Base-by-base conservation (phyloP, 2,113 vertebrate genomes). In the Poecile atricapillus region DNA sequence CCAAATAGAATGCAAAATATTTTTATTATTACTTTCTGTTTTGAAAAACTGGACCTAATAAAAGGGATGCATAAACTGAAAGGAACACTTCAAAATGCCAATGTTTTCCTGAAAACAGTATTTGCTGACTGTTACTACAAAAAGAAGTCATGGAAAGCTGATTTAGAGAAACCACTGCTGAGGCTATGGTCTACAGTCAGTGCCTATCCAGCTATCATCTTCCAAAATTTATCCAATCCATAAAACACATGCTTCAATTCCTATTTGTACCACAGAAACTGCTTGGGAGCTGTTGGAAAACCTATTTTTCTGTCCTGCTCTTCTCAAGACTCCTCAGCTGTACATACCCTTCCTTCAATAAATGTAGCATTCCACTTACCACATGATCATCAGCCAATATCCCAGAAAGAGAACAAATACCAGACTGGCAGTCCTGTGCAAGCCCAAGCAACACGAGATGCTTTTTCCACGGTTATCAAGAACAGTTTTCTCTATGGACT, bases 371-470 rank as follows among this genome's bases (percentile, higher is more conserved):
- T 64, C 11, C 37, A 31, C 7, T 21, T 50, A 35, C 31, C 75
- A 9, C 8, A 1, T 3, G 24, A 53, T 15, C 50, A 44, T 8
- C 1, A 6, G 44, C 33, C 49, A 63, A 0, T 6, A 65, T 18
- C 46, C 60, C 76, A 46, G 41, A 44, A 80, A 56, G n/a, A 56
- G 24, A 41, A 56, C 20, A 60, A 56, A 86, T 4, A 80, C 16
- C 17, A 50, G 30, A 28, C 28, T 20, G n/a, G 41, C 37, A 69
- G 25, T 49, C 59, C 47, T 44, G 22, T 37, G 27, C 12, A 58
- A 73, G 28, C 6, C 71, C 59, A 62, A 46, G 43, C 13, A 90
- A n/a, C 35, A 41, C 28, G 0, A 1, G 31, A 67, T 28, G 33
- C 14, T 55, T 93, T 18, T 50, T 37, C 60, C 1, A 1, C 49